Percentiles rank a stretch among this genome's conserved stretches.
Conservation (phyloP, 2,888 invertebrate genomes). For the Capitulum mitella region DNA sequence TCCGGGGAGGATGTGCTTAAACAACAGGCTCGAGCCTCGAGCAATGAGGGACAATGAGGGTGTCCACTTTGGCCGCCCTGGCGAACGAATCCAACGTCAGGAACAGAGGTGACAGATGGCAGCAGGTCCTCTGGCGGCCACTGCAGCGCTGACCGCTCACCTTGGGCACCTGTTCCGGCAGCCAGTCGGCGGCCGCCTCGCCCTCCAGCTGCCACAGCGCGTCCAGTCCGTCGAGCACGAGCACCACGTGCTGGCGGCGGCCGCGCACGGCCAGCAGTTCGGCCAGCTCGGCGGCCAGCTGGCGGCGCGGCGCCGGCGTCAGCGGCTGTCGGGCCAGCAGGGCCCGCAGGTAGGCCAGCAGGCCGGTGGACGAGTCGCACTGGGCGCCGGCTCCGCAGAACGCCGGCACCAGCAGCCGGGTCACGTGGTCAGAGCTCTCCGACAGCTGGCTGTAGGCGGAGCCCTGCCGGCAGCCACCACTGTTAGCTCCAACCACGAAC, state of each 20-base stretch:
- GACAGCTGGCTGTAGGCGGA: not conserved
- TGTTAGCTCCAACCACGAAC: too few species aligned
- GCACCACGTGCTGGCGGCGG: slow-evolving; percentile 20
- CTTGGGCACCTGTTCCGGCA: not conserved
- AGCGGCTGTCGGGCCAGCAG: slow-evolving; percentile 8
- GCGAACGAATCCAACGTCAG: too few species aligned
- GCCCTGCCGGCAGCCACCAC: too few species aligned
- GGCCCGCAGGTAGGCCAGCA: slow-evolving; percentile 6
- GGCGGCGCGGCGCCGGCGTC: not conserved
- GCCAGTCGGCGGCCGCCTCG: not conserved
- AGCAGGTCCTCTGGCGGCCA: too few species aligned
- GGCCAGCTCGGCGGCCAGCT: not conserved
- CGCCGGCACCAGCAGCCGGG: slow-evolving; percentile 8
- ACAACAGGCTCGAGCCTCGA: too few species aligned
- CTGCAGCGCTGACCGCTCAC: too few species aligned
- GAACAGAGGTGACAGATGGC: too few species aligned
- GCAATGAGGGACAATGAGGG: too few species aligned
- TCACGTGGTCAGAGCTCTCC: not conserved
- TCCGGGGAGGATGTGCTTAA: too few species aligned
- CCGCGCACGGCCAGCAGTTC: slow-evolving; percentile 19
- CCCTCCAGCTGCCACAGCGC: not conserved
- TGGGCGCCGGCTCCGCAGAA: not conserved
- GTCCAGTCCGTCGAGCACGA: not conserved
- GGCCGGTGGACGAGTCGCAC: not conserved
- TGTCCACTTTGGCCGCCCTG: too few species aligned